phyloP scores from a whole-genome alignment of 2,888 invertebrate species.

The Drosophila neotestacea region DNA sequence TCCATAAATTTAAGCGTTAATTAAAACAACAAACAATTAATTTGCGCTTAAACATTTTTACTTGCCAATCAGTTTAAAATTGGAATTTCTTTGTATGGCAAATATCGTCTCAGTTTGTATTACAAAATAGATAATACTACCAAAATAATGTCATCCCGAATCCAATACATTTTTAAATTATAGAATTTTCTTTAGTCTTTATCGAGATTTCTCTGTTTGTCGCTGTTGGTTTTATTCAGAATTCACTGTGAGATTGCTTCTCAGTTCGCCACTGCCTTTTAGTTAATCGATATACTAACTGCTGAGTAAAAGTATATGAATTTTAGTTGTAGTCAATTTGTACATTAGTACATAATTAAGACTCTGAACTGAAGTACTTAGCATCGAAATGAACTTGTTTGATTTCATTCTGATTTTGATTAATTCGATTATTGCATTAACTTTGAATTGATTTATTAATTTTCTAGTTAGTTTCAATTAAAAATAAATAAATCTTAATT shows the following conservation, averaged over 20 bases:
- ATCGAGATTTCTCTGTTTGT: not conserved
- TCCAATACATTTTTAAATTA: not conserved
- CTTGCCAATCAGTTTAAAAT: not conserved
- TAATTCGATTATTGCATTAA: not conserved
- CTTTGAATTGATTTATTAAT: not conserved
- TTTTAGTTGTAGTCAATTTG: not conserved
- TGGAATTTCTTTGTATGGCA: not conserved
- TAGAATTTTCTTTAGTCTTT: not conserved
- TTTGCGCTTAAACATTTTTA: not conserved
- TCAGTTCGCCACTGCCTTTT: conserved; percentile 2
- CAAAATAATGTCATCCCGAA: not conserved
- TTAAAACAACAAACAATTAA: conserved; percentile 38
- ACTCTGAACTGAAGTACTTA: not conserved
- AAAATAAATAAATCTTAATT: conserved; percentile 4
- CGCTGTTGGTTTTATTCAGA: not conserved
- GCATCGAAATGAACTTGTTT: not conserved
- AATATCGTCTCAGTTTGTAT: not conserved
- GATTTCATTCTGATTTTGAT: not conserved
- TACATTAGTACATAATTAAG: not conserved
- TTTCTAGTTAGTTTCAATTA: conserved; percentile 31
- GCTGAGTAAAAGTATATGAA: not conserved
- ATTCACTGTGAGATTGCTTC: not conserved
- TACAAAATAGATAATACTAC: not conserved
- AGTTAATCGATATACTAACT: conserved; percentile 4
- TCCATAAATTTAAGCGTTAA: conserved; percentile 33